Conservation (phyloP, 2,113 vertebrate genomes). For the Maccullochella peelii region DNA sequence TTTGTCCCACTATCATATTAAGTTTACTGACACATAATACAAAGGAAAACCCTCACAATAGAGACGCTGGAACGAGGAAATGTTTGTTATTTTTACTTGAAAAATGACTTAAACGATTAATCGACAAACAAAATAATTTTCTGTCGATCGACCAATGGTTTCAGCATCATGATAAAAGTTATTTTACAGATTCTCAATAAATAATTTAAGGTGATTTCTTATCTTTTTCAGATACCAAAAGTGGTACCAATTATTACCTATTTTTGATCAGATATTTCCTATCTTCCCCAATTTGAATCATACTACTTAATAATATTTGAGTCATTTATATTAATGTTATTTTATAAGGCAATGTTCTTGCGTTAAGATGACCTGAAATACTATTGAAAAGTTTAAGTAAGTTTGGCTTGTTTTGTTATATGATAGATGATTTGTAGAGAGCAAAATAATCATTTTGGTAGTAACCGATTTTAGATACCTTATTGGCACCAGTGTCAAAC, state of each 20-base stretch:
- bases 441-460: neutral
- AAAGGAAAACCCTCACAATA: neutral
- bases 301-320: neutral
- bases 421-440: neutral
- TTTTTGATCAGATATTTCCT: neutral
- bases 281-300: neutral
- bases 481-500: neutral
- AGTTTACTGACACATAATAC: neutral
- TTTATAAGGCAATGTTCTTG: neutral
- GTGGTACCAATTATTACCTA: no score
- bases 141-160: neutral
- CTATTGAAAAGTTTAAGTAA: neutral
- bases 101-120: neutral
- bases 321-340: neutral
- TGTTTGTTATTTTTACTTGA: neutral
- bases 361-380: neutral
- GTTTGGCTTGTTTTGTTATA: neutral
- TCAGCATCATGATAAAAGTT: neutral
- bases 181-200: neutral
- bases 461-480: neutral
- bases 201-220: neutral
- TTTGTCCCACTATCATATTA: neutral
- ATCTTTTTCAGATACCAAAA: neutral
- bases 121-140: neutral
- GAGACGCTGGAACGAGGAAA: rapidly evolving